Percentiles rank a stretch among this genome's conserved stretches.
These are phyloP conservation scores for Hippocampus comes DNA, from an alignment of 2,113 vertebrate species.

Conservation along the genomic window DNA sequence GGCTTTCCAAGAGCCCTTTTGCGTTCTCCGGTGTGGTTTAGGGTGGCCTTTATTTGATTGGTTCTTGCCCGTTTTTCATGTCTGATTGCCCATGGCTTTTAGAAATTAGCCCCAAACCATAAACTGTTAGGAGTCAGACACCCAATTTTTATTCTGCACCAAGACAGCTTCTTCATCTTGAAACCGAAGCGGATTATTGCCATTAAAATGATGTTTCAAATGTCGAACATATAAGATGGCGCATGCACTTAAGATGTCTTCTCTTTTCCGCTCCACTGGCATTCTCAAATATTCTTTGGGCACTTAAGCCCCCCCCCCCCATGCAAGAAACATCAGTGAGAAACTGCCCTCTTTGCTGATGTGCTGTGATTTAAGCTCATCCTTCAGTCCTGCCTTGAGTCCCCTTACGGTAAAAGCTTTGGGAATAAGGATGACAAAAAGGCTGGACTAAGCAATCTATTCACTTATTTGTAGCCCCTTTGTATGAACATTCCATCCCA, in stretches of 20 bases:
- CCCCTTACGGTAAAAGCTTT: slow-evolving; percentile 34
- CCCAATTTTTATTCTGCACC: slow-evolving; percentile 13
- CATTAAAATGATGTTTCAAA: slow-evolving; percentile 45
- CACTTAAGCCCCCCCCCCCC: slow-evolving; percentile 33
- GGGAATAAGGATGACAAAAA: slow-evolving; percentile 29
- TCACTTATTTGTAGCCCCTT: slow-evolving; percentile 25
- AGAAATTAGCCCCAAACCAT: slow-evolving; percentile 33
- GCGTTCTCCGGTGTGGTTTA: not conserved
- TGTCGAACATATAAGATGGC: slow-evolving; percentile 41
- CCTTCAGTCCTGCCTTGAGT: slow-evolving; percentile 45
- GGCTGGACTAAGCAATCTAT: slow-evolving; percentile 10
- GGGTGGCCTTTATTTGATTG: slow-evolving; percentile 30
- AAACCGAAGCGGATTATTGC: slow-evolving; percentile 9
- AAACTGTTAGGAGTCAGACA: slow-evolving; percentile 18
- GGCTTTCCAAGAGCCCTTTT: not conserved
- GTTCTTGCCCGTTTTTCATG: slow-evolving; percentile 13
- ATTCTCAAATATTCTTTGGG: slow-evolving; percentile 50
- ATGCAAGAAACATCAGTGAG: slow-evolving; percentile 60
- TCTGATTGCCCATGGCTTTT: slow-evolving; percentile 35
- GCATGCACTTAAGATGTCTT: slow-evolving; percentile 55
- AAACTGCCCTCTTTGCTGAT: slow-evolving; percentile 33
- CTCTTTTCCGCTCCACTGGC: slow-evolving; percentile 57
- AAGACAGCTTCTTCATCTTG: slow-evolving; percentile 30
- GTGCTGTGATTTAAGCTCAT: slow-evolving; percentile 52
- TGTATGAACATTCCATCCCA: slow-evolving; percentile 42